Percentiles rank a stretch among this genome's conserved stretches.
Conservation (phyloP, 1,140 invertebrate genomes). For the Tetraneura akinire region DNA sequence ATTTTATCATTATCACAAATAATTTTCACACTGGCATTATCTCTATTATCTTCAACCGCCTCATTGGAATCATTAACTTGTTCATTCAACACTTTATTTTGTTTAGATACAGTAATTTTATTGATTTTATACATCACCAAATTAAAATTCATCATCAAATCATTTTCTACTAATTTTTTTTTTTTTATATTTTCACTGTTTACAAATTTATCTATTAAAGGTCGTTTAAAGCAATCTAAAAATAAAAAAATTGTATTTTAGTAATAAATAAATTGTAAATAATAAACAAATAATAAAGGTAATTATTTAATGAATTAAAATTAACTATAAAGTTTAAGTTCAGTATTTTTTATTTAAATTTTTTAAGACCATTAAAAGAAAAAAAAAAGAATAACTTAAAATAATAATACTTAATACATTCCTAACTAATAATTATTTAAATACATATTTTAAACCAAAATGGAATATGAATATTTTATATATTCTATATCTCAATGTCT, state of each 20-base stretch:
- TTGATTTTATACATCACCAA: background rate
- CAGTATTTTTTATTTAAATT: background rate
- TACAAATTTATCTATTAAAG: background rate
- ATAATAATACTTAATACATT: no score
- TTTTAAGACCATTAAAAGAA: background rate
- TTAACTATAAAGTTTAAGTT: background rate
- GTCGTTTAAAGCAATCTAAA: constrained; percentile 23
- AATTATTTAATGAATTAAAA: background rate
- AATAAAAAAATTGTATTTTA: background rate
- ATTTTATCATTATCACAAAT: background rate
- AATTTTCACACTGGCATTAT: no score
- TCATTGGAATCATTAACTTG: no score
- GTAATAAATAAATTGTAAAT: background rate
- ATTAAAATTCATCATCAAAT: background rate
- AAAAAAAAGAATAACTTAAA: background rate
- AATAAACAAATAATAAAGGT: background rate
- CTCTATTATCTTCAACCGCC: background rate
- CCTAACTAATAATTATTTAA: no score
- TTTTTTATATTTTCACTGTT: background rate
- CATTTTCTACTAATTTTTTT: background rate
- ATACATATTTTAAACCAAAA: no score
- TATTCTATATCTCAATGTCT: no score
- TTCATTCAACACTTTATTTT: no score
- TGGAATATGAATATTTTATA: no score
- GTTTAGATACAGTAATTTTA: background rate